phyloP scores from a whole-genome alignment of 2,797 vertebrate genomes.

The Dendrocincla tyrannina region DNA sequence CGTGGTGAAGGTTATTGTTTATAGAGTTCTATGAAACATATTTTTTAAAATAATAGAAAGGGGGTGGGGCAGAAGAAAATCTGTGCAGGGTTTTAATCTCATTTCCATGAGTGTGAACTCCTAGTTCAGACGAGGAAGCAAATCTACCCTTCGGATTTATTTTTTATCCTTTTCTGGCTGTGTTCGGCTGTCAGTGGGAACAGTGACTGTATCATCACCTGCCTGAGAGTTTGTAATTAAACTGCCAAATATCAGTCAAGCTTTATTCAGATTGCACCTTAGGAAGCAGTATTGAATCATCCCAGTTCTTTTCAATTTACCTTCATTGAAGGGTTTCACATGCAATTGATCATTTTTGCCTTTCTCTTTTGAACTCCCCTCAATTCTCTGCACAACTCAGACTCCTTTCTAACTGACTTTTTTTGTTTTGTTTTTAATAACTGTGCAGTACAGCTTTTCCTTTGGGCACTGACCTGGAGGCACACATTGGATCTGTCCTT shows the following conservation, averaged over 20 bases:
- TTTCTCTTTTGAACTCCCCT: not conserved
- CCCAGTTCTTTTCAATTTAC: not conserved
- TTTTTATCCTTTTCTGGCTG: not conserved
- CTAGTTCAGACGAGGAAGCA: not conserved
- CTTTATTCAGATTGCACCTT: not conserved
- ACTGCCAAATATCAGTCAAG: not conserved
- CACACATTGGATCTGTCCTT: not conserved
- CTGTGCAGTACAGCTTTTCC: not conserved
- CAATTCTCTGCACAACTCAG: not conserved
- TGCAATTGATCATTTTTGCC: not conserved
- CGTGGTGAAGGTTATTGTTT: not conserved
- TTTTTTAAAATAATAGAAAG: not conserved
- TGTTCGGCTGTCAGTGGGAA: not conserved
- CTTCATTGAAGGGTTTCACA: not conserved
- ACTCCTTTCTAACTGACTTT: not conserved
- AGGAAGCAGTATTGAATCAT: not conserved
- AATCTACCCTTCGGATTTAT: not conserved
- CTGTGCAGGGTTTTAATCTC: not conserved
- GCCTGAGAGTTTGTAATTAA: not conserved
- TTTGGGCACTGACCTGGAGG: not conserved
- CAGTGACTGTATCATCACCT: not conserved
- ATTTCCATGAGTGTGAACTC: not conserved
- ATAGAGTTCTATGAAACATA: not conserved
- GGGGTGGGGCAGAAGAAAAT: not conserved
- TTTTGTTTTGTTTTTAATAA: not conserved